Evolutionary conservation across 1,140 invertebrate genomes (phyloP).

Genomic region (Zaprionus capensis): DNA sequence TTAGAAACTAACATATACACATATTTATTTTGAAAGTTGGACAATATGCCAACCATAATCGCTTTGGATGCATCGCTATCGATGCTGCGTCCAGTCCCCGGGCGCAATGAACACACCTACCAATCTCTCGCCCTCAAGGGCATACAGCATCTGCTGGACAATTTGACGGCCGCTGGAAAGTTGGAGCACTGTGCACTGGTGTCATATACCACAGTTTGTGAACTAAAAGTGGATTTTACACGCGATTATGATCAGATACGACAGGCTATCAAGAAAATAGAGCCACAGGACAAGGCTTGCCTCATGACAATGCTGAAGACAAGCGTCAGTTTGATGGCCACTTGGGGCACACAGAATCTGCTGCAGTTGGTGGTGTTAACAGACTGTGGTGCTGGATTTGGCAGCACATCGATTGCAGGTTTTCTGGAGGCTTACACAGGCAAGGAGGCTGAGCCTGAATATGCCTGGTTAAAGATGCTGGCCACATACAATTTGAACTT

Average conservation of each 20-base stretch:
- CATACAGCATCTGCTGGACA: constrained; percentile 93
- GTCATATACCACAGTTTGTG: constrained; percentile 91
- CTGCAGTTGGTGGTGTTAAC: constrained; percentile 78
- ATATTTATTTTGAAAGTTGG: neutral
- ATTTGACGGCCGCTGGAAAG: constrained; percentile 91
- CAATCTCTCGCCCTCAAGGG: constrained; percentile 92
- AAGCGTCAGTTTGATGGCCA: constrained; percentile 64
- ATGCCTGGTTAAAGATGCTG: constrained; percentile 89
- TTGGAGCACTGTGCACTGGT: constrained; percentile 96
- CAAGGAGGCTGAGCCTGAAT: constrained; percentile 72
- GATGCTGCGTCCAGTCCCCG: constrained; percentile 88
- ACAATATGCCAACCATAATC: constrained; percentile 91
- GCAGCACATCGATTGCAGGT: constrained; percentile 63
- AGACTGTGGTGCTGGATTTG: constrained; percentile 80
- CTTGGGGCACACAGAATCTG: constrained; percentile 78
- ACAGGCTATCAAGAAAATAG: constrained; percentile 78
- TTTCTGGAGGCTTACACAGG: constrained; percentile 57
- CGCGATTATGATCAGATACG: constrained; percentile 80
- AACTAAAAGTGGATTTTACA: constrained; percentile 85
- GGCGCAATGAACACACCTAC: constrained; percentile 86
- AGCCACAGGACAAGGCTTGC: constrained; percentile 72
- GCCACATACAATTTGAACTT: constrained; percentile 92
- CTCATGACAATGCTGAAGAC: constrained; percentile 70
- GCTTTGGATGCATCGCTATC: constrained; percentile 90
- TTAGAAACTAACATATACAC: neutral